Conservation (phyloP, 2,888 invertebrate species). For the Epistrophe eligans region DNA sequence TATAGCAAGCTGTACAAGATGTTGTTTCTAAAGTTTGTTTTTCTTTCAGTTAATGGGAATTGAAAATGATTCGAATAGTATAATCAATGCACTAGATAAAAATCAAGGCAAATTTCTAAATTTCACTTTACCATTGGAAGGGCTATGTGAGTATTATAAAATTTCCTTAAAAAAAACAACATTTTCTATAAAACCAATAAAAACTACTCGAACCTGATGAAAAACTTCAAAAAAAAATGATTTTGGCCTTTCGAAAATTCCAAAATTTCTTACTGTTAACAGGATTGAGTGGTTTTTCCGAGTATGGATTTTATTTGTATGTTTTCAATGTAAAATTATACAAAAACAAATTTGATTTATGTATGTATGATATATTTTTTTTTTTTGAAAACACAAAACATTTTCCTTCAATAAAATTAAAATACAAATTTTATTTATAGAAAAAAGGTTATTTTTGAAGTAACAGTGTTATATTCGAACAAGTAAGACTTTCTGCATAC, state of each 20-base stretch:
- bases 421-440: conserved; percentile 1
- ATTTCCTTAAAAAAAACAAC: conserved; percentile 48
- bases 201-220: conserved; percentile 64
- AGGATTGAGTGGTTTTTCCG: conserved; percentile 61
- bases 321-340: conserved; percentile 22
- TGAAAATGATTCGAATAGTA: conserved; percentile 83
- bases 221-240: neutral
- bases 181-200: conserved; percentile 23
- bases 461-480: neutral
- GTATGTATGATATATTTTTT: neutral
- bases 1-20: conserved; percentile 67
- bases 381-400: conserved; percentile 3
- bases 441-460: neutral
- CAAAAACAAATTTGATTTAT: conserved; percentile 31
- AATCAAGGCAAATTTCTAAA: conserved; percentile 83
- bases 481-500: neutral
- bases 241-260: conserved; percentile 56
- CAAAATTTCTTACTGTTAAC: conserved; percentile 47
- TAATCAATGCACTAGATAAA: conserved; percentile 83
- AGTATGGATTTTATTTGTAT: conserved; percentile 25
- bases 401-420: neutral
- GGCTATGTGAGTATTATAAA: conserved; percentile 82
- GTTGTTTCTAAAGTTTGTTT: conserved; percentile 75
- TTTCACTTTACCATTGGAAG: conserved; percentile 83
- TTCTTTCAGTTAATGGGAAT: conserved; percentile 83